These are phyloP conservation scores for Chaetodon trifascialis DNA, from an alignment of 2,113 vertebrate genomes.

Conservation along the genomic window DNA sequence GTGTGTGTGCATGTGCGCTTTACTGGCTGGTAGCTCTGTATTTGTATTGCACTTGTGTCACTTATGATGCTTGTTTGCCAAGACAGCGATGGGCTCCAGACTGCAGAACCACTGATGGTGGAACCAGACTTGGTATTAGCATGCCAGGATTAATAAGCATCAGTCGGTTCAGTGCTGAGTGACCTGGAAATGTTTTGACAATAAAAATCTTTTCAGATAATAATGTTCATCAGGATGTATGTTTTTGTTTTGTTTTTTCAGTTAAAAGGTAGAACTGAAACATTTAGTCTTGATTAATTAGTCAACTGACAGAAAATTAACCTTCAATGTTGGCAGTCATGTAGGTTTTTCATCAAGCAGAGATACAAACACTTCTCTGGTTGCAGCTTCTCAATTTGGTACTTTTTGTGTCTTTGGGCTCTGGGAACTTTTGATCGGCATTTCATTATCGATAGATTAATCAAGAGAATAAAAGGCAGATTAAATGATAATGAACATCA, in stretches of 20 bases:
- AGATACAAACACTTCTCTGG: too few relatives aligned
- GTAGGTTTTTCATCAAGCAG: too few relatives aligned
- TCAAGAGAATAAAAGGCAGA: neutral
- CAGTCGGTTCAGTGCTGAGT: neutral
- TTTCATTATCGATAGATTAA: neutral
- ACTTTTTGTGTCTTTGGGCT: neutral
- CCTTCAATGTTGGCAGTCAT: neutral
- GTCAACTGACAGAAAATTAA: neutral
- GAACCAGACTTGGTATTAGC: slow-evolving; percentile 31
- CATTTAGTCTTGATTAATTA: neutral
- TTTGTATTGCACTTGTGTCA: slow-evolving; percentile 31
- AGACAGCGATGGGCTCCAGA: neutral
- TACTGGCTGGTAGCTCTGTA: slow-evolving; percentile 18
- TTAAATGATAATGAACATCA: neutral
- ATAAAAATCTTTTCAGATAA: neutral
- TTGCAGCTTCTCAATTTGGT: too few relatives aligned
- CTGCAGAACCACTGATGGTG: slow-evolving; percentile 20
- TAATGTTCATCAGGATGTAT: neutral
- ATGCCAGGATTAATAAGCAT: slow-evolving; percentile 34
- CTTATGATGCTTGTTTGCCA: slow-evolving; percentile 17
- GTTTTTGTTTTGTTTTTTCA: too few relatives aligned
- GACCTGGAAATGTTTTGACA: neutral
- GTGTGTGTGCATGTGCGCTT: neutral
- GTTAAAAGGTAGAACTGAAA: neutral
- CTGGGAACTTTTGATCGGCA: neutral